Percentiles rank a stretch among this genome's conserved stretches.
Conservation (phyloP, 2,113 vertebrate genomes). For the Sminthopsis crassicaudata region DNA sequence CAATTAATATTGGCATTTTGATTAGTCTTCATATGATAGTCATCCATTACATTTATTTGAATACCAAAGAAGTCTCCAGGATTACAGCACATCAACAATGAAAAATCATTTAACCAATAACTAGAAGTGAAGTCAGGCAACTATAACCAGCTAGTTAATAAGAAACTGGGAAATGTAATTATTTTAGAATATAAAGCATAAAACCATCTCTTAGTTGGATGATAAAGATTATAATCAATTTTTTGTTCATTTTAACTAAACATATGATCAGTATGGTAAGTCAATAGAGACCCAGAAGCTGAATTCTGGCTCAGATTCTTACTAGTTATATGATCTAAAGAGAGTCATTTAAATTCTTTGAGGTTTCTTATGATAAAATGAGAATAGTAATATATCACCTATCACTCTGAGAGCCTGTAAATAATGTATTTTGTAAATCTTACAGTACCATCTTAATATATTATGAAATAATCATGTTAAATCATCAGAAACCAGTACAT, state of each 20-base stretch:
- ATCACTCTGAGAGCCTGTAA: neutral
- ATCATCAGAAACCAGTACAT: neutral
- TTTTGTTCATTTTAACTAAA: neutral
- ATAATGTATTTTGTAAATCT: neutral
- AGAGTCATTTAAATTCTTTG: constrained; percentile 11
- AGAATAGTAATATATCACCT: neutral
- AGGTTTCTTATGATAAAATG: constrained; percentile 59
- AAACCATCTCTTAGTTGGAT: neutral
- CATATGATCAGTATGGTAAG: neutral
- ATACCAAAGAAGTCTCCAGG: neutral
- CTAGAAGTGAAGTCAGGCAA: neutral
- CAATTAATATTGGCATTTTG: neutral
- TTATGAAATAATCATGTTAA: neutral
- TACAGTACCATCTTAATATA: neutral
- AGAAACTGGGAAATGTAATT: neutral
- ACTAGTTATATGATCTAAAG: neutral
- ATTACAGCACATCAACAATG: neutral
- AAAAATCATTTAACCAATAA: neutral
- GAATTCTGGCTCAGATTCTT: neutral
- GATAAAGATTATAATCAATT: neutral
- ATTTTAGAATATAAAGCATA: neutral
- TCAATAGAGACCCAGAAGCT: neutral
- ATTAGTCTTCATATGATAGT: neutral
- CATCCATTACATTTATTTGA: neutral
- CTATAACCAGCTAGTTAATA: neutral